phyloP scores from a whole-genome alignment of 2,888 invertebrate genomes.

The Spicauda simplicius region DNA sequence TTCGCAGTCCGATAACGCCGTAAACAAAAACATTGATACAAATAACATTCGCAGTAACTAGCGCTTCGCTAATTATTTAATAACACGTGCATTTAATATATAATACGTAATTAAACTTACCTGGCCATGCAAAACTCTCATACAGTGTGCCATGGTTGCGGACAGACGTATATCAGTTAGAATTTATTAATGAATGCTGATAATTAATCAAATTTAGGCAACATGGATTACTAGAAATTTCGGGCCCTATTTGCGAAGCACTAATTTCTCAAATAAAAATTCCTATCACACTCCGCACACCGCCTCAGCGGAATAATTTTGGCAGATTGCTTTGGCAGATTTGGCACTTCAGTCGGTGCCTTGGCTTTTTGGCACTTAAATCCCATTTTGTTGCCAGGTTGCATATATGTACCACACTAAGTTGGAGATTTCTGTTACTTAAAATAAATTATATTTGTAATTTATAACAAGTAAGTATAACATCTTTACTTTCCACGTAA shows the following conservation, averaged over 20 bases:
- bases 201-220: conserved; percentile 62
- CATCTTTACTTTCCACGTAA: neutral
- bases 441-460: conserved; percentile 1
- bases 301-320: conserved; percentile 50
- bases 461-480: neutral
- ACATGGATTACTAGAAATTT: conserved; percentile 68
- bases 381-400: conserved; percentile 41
- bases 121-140: conserved; percentile 91
- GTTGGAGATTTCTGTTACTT: conserved; percentile 2
- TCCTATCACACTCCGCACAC: conserved; percentile 47
- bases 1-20: conserved; percentile 54
- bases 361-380: conserved; percentile 48
- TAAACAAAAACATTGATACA: conserved; percentile 60
- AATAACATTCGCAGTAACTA: conserved; percentile 25
- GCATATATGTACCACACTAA: neutral
- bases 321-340: conserved; percentile 41
- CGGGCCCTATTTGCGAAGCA: conserved; percentile 52
- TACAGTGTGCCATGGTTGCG: conserved; percentile 90
- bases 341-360: conserved; percentile 39
- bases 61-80: conserved; percentile 36
- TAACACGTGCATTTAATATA: conserved; percentile 54
- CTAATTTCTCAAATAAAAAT: conserved; percentile 40
- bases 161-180: conserved; percentile 64
- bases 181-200: conserved; percentile 52
- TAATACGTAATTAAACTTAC: conserved; percentile 71